Evolutionary conservation across 2,113 vertebrate species (phyloP).

Genomic region (Cochlearius cochlearius): DNA sequence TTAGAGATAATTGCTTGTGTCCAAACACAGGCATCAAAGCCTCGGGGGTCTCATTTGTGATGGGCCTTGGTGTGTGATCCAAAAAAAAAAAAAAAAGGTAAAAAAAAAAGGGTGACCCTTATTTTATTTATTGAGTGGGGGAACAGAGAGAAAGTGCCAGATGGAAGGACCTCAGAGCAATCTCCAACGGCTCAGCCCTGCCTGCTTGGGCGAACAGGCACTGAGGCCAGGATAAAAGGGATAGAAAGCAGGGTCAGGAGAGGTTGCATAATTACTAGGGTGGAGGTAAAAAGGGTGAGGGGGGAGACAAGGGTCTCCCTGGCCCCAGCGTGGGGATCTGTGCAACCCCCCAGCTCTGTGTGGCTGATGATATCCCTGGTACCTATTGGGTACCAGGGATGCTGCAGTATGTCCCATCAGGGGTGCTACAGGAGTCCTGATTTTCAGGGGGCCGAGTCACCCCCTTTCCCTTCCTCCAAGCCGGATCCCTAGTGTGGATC

Average conservation of each 20-base stretch:
- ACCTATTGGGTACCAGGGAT: background rate
- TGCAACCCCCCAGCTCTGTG: background rate
- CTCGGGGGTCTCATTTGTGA: conserved; percentile 76
- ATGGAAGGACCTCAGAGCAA: conserved; percentile 81
- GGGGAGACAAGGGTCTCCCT: conserved; percentile 46
- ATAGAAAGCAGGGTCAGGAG: conserved; percentile 75
- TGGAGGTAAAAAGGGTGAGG: conserved; percentile 61
- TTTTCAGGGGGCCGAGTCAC: background rate
- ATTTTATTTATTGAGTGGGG: conserved; percentile 83
- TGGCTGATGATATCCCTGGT: background rate
- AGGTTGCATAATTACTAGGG: conserved; percentile 77
- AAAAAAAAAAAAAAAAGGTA: conserved; percentile 39
- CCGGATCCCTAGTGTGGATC: background rate
- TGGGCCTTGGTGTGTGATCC: conserved; percentile 79
- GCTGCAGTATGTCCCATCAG: background rate
- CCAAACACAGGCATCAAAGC: conserved; percentile 92
- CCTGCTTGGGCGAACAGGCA: conserved; percentile 75
- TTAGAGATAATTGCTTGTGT: conserved; percentile 93
- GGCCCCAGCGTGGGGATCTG: background rate
- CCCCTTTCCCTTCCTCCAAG: background rate
- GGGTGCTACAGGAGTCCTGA: background rate
- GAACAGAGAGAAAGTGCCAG: conserved; percentile 83
- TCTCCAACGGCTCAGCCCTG: conserved; percentile 71
- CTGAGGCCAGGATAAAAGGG: conserved; percentile 74
- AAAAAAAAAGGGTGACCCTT: conserved; percentile 75